Base-by-base conservation (phyloP, 2,797 vertebrate genomes). In the Phrynocephalus vlangalii region DNA sequence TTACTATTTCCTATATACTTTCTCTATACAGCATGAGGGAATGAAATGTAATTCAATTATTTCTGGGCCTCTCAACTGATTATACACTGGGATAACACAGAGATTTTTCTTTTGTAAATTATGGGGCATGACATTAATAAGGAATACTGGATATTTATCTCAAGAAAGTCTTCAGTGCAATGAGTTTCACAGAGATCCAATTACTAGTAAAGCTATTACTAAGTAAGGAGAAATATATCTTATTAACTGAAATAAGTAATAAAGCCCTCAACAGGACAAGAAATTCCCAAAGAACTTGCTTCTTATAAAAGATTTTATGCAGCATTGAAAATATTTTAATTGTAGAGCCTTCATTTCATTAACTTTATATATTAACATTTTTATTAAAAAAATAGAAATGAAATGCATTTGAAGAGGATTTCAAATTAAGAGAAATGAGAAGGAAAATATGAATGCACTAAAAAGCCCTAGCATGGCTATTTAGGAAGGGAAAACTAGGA, bases 321-420 rank as follows among this genome's bases (percentile, higher is more conserved):
- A 90, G 67, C 52, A 73, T 84, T 87, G 66, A 87, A 71, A 87
- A 52, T 86, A 82, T 90, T 79, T 83, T 73, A 85, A 82, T 85
- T 87, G 83, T 82, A 82, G 22, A 73, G 38, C 60, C 44, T 73
- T 86, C 83, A 78, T 83, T 87, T 87, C 86, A 87, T 87, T 86
- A 89, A 85, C 73, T 78, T 79, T 82, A 82, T 78, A 85, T 56
- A 82, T 83, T 86, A 88, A 86, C 13, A 67, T 68, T 87, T 85
- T 82, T 52, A 88, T 83, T 79, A 82, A 85, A 48, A 66, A 85
- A 22, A 28, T 80, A 70, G 50, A 28, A 79, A 79, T 79, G 56
- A 89, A 77, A 84, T 81, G 80, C 18, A 81, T 90, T 81, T 81
- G 75, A 38, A 86, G 68, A 83, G 8, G 52, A 68, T 77, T 77